A percentile compares a stretch with the other conserved stretches of the same genome.
phyloP scores from a whole-genome alignment of 2,888 invertebrate species.

The Sicus ferrugineus region DNA sequence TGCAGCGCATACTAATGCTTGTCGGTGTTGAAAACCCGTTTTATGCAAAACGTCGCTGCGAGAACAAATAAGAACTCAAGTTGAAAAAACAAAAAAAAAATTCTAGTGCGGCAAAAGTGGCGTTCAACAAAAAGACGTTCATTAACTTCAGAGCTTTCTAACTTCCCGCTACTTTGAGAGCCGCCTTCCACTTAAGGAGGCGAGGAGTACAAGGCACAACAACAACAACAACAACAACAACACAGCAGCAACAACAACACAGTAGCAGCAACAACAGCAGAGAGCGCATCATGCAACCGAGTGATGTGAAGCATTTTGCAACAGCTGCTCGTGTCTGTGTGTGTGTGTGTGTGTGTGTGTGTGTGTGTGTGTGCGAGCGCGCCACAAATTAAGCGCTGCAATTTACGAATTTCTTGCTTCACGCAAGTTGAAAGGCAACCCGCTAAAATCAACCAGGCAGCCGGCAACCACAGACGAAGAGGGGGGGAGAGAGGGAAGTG shows the following conservation, averaged over 20 bases:
- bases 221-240: background rate
- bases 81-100: background rate
- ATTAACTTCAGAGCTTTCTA: constrained; percentile 25
- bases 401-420: constrained; percentile 22
- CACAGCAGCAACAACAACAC: background rate
- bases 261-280: background rate
- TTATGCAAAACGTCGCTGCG: constrained; percentile 21
- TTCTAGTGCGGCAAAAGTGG: background rate
- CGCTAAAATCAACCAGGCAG: too few species aligned
- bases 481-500: too few species aligned
- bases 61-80: constrained; percentile 11
- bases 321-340: constrained; percentile 2
- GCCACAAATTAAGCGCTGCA: constrained; percentile 28
- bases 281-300: constrained; percentile 9
- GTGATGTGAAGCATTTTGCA: constrained; percentile 24
- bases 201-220: background rate
- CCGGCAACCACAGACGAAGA: too few species aligned
- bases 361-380: constrained; percentile 8
- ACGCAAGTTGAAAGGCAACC: too few species aligned
- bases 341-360: background rate
- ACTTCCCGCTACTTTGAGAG: constrained; percentile 9
- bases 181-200: background rate
- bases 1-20: too few species aligned
- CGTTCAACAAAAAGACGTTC: constrained; percentile 22
- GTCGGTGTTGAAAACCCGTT: background rate